A percentile compares a stretch with the other conserved stretches of the same genome.
Evolutionary conservation across 2,888 invertebrate genomes (phyloP).

Genomic region (Deilephila porcellus): DNA sequence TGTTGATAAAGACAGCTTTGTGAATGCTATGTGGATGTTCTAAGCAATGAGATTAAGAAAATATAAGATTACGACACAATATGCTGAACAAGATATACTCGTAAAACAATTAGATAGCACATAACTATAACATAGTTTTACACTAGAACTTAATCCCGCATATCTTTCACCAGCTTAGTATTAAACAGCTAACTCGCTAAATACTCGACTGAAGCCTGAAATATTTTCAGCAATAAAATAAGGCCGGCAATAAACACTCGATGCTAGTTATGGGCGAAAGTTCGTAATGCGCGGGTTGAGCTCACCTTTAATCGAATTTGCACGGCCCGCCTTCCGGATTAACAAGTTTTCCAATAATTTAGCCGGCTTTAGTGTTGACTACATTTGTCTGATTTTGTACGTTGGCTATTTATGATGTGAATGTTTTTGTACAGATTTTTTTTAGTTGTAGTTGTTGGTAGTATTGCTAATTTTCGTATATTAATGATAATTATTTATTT

Average conservation of each 20-base stretch:
- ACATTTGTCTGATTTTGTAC: constrained; percentile 31
- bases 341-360: constrained; percentile 33
- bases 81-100: neutral
- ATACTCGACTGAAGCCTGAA: constrained; percentile 20
- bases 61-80: no score
- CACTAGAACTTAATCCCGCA: neutral
- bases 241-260: constrained; percentile 27
- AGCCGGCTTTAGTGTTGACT: constrained; percentile 30
- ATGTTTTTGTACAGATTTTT: neutral
- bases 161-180: constrained; percentile 10
- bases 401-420: neutral
- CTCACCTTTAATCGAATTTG: constrained; percentile 39
- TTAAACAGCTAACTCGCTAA: neutral
- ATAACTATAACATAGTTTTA: no score
- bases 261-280: constrained; percentile 22
- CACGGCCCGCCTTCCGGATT: constrained; percentile 35
- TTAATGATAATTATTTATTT: no score
- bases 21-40: no score
- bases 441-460: neutral
- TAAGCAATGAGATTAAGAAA: no score
- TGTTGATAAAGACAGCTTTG: no score
- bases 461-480: no score
- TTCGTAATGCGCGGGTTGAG: constrained; percentile 31
- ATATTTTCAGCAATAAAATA: constrained; percentile 27
- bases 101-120: neutral